Percentiles rank a stretch among this genome's conserved stretches.
phyloP scores from a whole-genome alignment of 2,888 invertebrate species.

The Lithophane socia region DNA sequence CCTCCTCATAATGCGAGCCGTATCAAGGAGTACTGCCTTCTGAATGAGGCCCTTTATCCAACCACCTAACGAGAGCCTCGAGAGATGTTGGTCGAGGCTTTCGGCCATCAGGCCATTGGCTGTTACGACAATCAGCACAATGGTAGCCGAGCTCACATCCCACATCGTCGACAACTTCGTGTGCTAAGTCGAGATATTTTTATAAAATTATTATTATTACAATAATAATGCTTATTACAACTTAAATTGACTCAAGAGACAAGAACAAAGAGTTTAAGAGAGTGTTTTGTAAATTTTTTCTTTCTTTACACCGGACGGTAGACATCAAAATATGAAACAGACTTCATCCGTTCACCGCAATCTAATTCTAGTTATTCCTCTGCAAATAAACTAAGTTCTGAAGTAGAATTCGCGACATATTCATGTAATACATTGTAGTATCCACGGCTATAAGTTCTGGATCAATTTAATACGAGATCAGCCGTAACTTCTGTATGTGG shows the following conservation, averaged over 20 bases:
- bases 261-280: not conserved
- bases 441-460: slow-evolving; percentile 16
- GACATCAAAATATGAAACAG: not conserved
- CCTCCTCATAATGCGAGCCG: no score
- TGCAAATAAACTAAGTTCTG: not conserved
- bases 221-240: not conserved
- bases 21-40: no score
- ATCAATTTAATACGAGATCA: slow-evolving; percentile 50
- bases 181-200: no score
- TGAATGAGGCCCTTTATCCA: no score
- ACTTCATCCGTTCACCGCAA: not conserved
- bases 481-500: slow-evolving; percentile 50
- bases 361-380: not conserved
- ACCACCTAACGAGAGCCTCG: no score
- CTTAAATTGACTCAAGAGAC: not conserved
- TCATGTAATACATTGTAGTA: slow-evolving; percentile 3
- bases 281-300: not conserved
- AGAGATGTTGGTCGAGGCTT: no score
- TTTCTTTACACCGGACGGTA: not conserved
- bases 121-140: no score
- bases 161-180: no score
- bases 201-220: no score
- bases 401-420: slow-evolving; percentile 1
- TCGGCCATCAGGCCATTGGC: no score
- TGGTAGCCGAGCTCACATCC: no score